Percentiles rank a stretch among this genome's conserved stretches.
These are phyloP conservation scores for Coptodon bakossiorum DNA, from an alignment of 2,113 vertebrate species.

Conservation along the genomic window DNA sequence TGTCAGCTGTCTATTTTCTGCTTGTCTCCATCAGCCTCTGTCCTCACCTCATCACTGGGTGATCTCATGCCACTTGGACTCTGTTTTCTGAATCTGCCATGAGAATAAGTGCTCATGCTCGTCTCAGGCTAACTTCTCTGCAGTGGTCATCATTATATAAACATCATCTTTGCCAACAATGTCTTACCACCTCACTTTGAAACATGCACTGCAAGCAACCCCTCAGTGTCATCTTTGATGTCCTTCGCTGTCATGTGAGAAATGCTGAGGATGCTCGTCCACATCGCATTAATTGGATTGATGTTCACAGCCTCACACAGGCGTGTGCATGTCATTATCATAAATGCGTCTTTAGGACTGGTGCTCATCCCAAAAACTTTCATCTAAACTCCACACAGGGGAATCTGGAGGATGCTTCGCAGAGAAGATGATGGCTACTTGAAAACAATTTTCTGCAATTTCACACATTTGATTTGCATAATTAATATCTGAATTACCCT, in stretches of 20 bases:
- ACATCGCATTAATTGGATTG: neutral
- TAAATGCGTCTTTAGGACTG: neutral
- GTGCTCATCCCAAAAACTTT: neutral
- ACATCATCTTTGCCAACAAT: neutral
- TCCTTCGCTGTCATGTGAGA: constrained; percentile 24
- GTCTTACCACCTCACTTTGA: neutral
- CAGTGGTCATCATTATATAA: neutral
- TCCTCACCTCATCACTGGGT: neutral
- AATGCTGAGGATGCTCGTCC: neutral
- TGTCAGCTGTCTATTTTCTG: constrained; percentile 14
- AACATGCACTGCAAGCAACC: constrained; percentile 6
- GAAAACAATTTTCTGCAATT: neutral
- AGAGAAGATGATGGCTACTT: neutral
- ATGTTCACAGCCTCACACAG: neutral
- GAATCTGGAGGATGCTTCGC: neutral
- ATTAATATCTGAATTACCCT: neutral
- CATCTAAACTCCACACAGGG: neutral
- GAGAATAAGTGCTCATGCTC: neutral
- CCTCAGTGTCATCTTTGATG: constrained; percentile 8
- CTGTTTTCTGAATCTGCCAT: neutral
- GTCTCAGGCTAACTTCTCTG: neutral
- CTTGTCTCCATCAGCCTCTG: neutral
- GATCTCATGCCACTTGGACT: neutral
- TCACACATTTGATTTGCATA: neutral
- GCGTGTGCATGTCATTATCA: neutral